phyloP scores from a whole-genome alignment of 2,797 vertebrate species.

The Fistularia tabacaria region DNA sequence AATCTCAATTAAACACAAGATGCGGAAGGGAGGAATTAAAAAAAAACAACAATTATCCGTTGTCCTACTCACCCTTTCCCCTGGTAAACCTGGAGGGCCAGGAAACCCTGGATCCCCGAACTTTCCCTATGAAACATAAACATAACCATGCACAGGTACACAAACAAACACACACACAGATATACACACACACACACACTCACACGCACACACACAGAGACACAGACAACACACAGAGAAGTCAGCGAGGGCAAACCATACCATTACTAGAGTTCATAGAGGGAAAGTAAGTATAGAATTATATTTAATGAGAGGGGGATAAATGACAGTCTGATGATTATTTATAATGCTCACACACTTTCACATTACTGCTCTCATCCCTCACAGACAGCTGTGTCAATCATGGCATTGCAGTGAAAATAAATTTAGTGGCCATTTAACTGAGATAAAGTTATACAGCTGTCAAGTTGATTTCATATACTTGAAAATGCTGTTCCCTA shows the following conservation, averaged over 20 bases:
- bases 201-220: too few species aligned
- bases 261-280: conserved; percentile 18
- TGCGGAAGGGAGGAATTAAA: too few species aligned
- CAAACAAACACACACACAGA: too few species aligned
- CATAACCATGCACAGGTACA: conserved; percentile 5
- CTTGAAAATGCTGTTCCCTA: too few species aligned
- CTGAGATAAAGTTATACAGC: too few species aligned
- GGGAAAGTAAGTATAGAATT: neutral
- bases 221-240: neutral
- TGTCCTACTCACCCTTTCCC: conserved; percentile 60
- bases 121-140: conserved; percentile 53
- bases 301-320: conserved; percentile 9
- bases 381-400: conserved; percentile 13
- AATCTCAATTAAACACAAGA: too few species aligned
- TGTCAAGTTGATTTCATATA: too few species aligned
- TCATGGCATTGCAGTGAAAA: neutral
- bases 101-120: conserved; percentile 56
- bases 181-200: too few species aligned
- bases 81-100: conserved; percentile 56
- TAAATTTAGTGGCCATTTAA: too few species aligned
- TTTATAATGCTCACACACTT: conserved; percentile 16
- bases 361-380: conserved; percentile 4
- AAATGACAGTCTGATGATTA: conserved; percentile 32
- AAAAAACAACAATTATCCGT: too few species aligned
- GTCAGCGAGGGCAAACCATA: neutral